These are phyloP conservation scores for Leiothrix lutea DNA, from an alignment of 2,113 vertebrate species.

Conservation along the genomic window DNA sequence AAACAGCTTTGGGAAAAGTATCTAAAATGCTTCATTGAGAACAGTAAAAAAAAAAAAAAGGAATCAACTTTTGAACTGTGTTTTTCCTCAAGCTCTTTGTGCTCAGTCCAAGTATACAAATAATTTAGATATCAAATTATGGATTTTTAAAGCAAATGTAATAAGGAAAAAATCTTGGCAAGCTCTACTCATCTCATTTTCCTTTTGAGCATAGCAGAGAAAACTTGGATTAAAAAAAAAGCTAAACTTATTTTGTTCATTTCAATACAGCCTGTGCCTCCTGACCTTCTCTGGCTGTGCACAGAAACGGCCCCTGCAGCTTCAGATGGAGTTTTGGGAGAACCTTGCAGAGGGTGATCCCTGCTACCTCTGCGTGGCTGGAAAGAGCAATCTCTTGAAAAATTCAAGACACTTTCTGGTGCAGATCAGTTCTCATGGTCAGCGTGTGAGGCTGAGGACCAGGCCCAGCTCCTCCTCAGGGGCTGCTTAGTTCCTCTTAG, in stretches of 20 bases:
- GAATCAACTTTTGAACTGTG: not conserved
- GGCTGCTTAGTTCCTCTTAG: not conserved
- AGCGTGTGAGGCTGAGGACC: not conserved
- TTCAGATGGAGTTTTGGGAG: not conserved
- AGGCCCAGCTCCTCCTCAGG: not conserved
- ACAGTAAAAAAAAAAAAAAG: not conserved
- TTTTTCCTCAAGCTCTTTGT: not conserved
- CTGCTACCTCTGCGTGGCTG: not conserved
- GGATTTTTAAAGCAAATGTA: not conserved
- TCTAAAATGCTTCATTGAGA: not conserved
- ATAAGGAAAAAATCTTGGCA: not conserved
- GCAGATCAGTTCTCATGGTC: not conserved
- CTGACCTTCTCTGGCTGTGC: not conserved
- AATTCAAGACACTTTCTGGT: not conserved
- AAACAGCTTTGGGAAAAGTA: not conserved
- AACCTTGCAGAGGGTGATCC: not conserved
- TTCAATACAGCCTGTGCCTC: not conserved
- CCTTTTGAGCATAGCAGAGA: not conserved
- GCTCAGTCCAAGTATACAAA: not conserved
- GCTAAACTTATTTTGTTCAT: not conserved
- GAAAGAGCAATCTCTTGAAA: not conserved
- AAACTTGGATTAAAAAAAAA: not conserved
- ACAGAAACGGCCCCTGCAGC: not conserved
- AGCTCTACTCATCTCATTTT: not conserved
- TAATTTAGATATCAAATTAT: not conserved